Evolutionary conservation across 2,797 vertebrate species (phyloP).

Genomic region (Nothura maculosa): DNA sequence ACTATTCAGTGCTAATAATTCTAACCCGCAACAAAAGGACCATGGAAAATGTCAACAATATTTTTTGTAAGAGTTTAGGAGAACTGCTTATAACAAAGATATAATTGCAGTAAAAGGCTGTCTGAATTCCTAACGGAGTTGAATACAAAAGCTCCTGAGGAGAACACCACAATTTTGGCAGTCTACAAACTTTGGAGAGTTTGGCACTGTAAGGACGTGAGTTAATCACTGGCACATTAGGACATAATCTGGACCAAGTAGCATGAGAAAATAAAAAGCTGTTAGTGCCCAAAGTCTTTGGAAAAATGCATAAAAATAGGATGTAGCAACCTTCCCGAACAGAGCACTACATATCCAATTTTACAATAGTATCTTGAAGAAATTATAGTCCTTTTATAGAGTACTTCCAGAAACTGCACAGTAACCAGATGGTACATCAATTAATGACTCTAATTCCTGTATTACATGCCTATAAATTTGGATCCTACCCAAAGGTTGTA

Average conservation of each 20-base stretch:
- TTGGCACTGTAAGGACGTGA: conserved; percentile 57
- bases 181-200: conserved; percentile 11
- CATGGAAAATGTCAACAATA: background rate
- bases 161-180: conserved; percentile 43
- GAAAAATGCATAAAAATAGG: background rate
- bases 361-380: background rate
- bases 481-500: conserved; percentile 2
- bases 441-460: background rate
- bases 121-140: background rate
- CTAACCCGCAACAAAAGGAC: conserved; percentile 19
- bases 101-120: conserved; percentile 29
- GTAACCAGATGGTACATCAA: background rate
- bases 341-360: background rate
- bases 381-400: background rate
- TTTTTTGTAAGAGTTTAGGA: conserved; percentile 16
- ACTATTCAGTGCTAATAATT: background rate
- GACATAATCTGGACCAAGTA: background rate
- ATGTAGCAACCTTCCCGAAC: background rate
- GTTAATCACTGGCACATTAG: conserved; percentile 67
- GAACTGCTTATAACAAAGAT: conserved; percentile 24
- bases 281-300: background rate
- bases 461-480: background rate
- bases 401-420: background rate
- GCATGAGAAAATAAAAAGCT: conserved; percentile 9
- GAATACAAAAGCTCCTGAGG: conserved; percentile 56